Conservation (phyloP, 2,888 invertebrate genomes). For the Acleris emargana region DNA sequence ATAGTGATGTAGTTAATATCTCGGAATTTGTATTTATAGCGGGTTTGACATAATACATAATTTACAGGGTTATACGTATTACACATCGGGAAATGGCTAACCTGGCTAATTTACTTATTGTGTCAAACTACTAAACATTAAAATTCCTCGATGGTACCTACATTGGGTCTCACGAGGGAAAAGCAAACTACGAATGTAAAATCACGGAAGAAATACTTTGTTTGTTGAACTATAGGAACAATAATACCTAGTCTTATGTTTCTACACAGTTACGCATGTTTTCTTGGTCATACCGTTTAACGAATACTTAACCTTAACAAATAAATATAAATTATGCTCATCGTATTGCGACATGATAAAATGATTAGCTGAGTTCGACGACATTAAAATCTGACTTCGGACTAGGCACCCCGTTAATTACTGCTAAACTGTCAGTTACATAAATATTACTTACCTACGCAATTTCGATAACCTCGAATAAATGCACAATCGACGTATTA, state of each 20-base stretch:
- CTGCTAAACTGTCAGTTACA: conserved; percentile 9
- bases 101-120: no score
- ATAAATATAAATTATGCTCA: conserved; percentile 33
- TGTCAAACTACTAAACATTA: no score
- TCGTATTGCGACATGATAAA: conserved; percentile 12
- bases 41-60: no score
- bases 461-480: conserved; percentile 3
- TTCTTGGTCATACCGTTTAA: conserved; percentile 15
- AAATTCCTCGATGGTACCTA: not conserved
- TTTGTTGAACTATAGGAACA: conserved; percentile 40
- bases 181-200: not conserved
- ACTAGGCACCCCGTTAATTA: conserved; percentile 18
- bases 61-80: no score
- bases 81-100: no score
- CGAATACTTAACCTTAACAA: conserved; percentile 4
- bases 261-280: conserved; percentile 38
- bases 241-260: conserved; percentile 42
- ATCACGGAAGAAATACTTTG: conserved; percentile 1
- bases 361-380: conserved; percentile 11
- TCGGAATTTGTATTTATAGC: no score
- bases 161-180: not conserved
- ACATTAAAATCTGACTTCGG: conserved; percentile 15
- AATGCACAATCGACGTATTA: not conserved
- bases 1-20: no score
- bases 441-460: conserved; percentile 9